Base-by-base conservation (phyloP, 2,888 invertebrate genomes). In the Diaphora mendica region DNA sequence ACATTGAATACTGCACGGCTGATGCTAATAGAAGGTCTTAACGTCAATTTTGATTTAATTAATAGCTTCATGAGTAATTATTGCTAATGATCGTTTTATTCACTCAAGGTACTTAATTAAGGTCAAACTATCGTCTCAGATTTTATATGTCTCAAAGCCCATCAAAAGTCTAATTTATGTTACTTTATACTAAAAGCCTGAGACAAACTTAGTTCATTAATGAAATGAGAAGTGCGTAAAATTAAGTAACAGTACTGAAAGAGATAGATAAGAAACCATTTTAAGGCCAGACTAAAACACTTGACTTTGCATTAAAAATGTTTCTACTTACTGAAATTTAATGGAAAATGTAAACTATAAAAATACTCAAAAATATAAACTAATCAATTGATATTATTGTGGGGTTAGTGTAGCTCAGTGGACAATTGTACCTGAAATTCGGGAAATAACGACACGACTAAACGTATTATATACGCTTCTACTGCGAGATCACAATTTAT, bases 121-220 rank as follows among this genome's bases (percentile, higher is more conserved):
- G 39, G 35, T 30, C 33, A 35, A 51, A 48, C 51, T 51, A 20
- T 65, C 51, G 30, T 71, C 62, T 39, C 39, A 71, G 55, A 48
- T 51, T 51, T n/a, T 26, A 30, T 39, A 64, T 30, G 64, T 15
- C 62, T 42, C 62, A 20, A 71, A 71, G 71, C 51, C 51, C 39
- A 71, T 71, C 70, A 64, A 65, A 71, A 71, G n/a, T 26, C 51
- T 65, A 71, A 71, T 71, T 71, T 55, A 65, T 71, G 51, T 62
- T n/a, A 15, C 33, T 13, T 20, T 33, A 26, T 9, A 35, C 64
- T 44, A 64, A 65, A 23, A 33, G 33, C 33, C 62, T 2, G 20
- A 64, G 33, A n/a, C 30, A 7, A 65, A 55, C 15, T 42, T n/a
- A 33, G 20, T 7, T 51, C 64, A 70, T 64, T 33, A 62, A 30